Conservation (phyloP, 1,140 invertebrate species). For the Neoseiulus cucumeris region DNA sequence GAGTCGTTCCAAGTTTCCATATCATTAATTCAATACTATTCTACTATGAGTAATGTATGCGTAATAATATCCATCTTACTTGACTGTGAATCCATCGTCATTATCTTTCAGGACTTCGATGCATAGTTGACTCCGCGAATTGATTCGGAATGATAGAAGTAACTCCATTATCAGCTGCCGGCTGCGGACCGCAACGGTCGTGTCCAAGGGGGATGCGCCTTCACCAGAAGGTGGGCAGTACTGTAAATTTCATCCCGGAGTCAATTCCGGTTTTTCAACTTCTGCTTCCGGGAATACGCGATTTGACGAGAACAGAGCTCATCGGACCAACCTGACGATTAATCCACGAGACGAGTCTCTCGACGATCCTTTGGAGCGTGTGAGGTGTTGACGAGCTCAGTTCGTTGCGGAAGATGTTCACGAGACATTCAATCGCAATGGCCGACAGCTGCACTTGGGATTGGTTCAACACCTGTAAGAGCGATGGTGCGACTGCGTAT, state of each 20-base stretch:
- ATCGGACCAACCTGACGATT: background rate
- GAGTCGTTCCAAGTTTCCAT: no score
- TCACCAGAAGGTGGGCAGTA: background rate
- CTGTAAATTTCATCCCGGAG: background rate
- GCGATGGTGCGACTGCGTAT: no score
- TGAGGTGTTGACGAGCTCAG: background rate
- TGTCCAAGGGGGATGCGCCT: background rate
- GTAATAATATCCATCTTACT: no score
- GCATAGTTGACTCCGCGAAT: background rate
- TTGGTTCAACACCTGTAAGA: background rate
- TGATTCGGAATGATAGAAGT: background rate
- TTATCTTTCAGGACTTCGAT: background rate
- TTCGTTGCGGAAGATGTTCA: background rate
- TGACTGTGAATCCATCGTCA: no score
- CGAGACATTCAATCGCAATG: background rate
- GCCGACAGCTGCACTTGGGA: background rate
- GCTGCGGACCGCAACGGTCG: background rate
- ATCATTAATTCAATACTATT: no score
- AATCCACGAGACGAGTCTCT: background rate
- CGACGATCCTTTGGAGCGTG: background rate
- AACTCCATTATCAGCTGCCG: background rate
- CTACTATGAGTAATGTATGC: no score
- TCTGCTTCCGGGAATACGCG: no score
- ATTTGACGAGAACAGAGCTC: no score
- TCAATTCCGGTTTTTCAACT: no score